phyloP scores from a whole-genome alignment of 2,888 invertebrate genomes.

The Lamellibrachia columna region DNA sequence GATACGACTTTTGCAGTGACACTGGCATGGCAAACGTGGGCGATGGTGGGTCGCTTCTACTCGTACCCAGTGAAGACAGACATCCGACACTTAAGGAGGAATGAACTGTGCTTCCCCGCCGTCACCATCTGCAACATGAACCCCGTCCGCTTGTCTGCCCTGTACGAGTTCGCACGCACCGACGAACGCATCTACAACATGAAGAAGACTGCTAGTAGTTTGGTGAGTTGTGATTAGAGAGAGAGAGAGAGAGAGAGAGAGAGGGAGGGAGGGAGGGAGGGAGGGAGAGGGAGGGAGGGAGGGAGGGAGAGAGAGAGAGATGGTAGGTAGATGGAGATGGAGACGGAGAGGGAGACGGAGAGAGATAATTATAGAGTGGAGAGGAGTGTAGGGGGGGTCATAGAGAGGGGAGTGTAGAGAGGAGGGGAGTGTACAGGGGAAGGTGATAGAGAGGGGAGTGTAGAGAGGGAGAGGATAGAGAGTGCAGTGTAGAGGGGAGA shows the following conservation, averaged over 20 bases:
- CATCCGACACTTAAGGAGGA: not conserved
- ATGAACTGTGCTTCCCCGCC: slow-evolving; percentile 31
- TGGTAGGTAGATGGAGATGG: not conserved
- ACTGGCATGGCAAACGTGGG: not conserved
- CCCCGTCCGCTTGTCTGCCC: not conserved
- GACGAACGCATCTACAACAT: not conserved
- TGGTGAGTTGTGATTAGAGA: not conserved
- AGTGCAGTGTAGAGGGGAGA: too few relatives aligned
- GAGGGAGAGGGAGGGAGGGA: not conserved
- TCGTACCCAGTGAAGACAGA: slow-evolving; percentile 27
- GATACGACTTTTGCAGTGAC: not conserved
- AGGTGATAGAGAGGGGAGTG: not conserved
- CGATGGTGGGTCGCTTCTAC: slow-evolving; percentile 13
- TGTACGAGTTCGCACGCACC: not conserved
- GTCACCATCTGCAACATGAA: slow-evolving; percentile 22
- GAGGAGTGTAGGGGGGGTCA: not conserved
- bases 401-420: not conserved
- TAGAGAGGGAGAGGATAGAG: not conserved
- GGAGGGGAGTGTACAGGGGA: slow-evolving; percentile 13
- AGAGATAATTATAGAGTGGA: not conserved
- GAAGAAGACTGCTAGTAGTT: not conserved
- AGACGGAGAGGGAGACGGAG: not conserved
- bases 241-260: slow-evolving; percentile 22
- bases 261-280: not conserved
- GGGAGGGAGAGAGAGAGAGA: not conserved